Evolutionary conservation across 2,797 vertebrate genomes (phyloP).

Genomic region (Brotula barbata): DNA sequence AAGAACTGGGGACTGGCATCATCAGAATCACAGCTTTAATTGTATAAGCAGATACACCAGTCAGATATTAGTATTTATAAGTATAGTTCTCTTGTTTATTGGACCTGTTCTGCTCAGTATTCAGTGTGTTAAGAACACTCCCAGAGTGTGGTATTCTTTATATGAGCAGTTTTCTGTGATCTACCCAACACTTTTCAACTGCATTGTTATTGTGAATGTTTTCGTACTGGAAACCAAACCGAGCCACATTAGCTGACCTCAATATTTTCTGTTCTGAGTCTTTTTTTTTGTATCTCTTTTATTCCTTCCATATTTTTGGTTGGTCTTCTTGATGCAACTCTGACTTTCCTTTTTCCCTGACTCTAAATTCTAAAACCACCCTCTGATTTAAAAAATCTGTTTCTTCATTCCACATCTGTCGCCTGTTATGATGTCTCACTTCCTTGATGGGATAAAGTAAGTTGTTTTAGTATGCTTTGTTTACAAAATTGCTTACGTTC

Average conservation of each 20-base stretch:
- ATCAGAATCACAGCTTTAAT: background rate
- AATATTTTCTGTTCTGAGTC: conserved; percentile 40
- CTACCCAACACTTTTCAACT: conserved; percentile 35
- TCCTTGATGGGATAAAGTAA: conserved; percentile 21
- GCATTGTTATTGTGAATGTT: conserved; percentile 60
- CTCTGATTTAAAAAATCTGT: too few relatives aligned
- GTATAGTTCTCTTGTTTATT: background rate
- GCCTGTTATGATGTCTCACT: conserved; percentile 22
- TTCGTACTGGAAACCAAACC: conserved; percentile 69
- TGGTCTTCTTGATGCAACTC: conserved; percentile 12
- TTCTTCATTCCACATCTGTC: conserved; percentile 48
- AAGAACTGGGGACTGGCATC: background rate
- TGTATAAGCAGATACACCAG: background rate
- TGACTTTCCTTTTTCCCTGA: conserved; percentile 1
- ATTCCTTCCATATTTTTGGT: conserved; percentile 20
- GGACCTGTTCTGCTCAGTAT: conserved; percentile 15
- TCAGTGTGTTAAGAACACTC: conserved; percentile 17
- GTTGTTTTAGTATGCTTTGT: background rate
- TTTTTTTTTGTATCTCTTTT: conserved; percentile 15
- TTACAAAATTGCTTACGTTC: background rate
- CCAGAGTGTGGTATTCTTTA: conserved; percentile 17
- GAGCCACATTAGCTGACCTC: conserved; percentile 77
- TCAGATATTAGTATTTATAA: conserved; percentile 3
- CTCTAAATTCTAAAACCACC: too few relatives aligned
- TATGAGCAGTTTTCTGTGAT: conserved; percentile 52